phyloP scores from a whole-genome alignment of 2,113 vertebrate genomes.

The Gila orcuttii region DNA sequence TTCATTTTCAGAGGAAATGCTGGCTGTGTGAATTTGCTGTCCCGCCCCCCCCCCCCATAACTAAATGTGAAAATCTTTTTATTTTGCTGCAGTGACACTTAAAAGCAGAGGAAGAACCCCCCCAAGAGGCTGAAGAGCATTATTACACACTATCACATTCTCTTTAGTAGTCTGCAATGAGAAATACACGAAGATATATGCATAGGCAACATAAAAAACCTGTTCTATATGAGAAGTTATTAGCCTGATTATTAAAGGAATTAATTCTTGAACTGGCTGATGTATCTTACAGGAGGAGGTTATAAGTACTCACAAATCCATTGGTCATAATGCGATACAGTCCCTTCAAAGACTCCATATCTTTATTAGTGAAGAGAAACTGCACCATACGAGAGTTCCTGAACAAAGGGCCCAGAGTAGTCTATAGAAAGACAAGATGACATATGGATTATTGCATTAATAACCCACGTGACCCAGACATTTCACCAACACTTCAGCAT shows the following conservation, averaged over 20 bases:
- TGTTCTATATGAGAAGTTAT: not conserved
- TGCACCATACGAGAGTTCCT: slow-evolving; percentile 94
- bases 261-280: not conserved
- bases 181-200: not conserved
- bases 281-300: not conserved
- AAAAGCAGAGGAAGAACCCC: slow-evolving; percentile 9
- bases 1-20: not conserved
- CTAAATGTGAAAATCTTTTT: slow-evolving; percentile 6
- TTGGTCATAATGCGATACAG: slow-evolving; percentile 92
- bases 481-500: not conserved
- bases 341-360: slow-evolving; percentile 90
- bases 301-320: slow-evolving; percentile 83
- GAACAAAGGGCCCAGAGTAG: slow-evolving; percentile 89
- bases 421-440: slow-evolving; percentile 65
- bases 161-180: not conserved
- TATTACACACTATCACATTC: not conserved
- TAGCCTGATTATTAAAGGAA: not conserved
- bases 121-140: slow-evolving; percentile 11
- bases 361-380: slow-evolving; percentile 93
- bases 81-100: not conserved
- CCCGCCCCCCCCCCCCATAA: too few relatives aligned
- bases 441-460: not conserved
- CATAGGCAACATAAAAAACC: not conserved
- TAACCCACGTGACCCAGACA: not conserved
- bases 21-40: not conserved